Base-by-base conservation (phyloP, 2,113 vertebrate species). In the Holacanthus passer region DNA sequence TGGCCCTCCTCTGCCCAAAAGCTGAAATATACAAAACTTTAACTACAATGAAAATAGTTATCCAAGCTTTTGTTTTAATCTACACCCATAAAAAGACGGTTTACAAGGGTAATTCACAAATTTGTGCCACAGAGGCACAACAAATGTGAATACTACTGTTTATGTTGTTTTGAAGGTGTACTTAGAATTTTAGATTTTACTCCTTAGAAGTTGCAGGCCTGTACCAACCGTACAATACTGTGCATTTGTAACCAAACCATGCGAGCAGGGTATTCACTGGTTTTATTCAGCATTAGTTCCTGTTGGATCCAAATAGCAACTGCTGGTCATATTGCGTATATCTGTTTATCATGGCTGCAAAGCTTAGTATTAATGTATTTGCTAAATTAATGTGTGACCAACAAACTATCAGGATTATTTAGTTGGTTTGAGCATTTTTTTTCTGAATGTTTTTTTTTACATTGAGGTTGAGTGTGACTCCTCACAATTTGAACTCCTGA, bases 251-350 rank as follows among this genome's bases (percentile, higher is more conserved):
- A 73, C 52, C 77, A 88, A 73, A 74, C 27, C 1, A 20, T 27
- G 59, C 64, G 43, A 58, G 79, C 59, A 65, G 55, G 41, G 50
- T 50, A 47, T 37, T 31, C 22, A 41, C 70, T 53, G 47, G 37
- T 59, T 31, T 72, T 19, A 27, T 14, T 72, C 52, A 58, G 12
- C 72, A 50, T 60, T 39, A 27, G 3, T 79, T 85, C 37, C 20
- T 75, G 68, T 72, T 79, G 27, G 71, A 83, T 79, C 88, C 83
- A 91, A 87, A 90, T 79, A 87, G 29, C 41, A 9, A 29, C 37
- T 47, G 60, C 27, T 69, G 32, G 66, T 70, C 67, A 55, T 45
- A 32, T 22, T 41, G 3, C 45, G 3, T 53, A 11, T 7, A 5
- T 52, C 31, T 65, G 50, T 81, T 24, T 27, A 24, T 53, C 24